Conservation (phyloP, 2,888 invertebrate genomes). For the Bruchidius siliquastri region DNA sequence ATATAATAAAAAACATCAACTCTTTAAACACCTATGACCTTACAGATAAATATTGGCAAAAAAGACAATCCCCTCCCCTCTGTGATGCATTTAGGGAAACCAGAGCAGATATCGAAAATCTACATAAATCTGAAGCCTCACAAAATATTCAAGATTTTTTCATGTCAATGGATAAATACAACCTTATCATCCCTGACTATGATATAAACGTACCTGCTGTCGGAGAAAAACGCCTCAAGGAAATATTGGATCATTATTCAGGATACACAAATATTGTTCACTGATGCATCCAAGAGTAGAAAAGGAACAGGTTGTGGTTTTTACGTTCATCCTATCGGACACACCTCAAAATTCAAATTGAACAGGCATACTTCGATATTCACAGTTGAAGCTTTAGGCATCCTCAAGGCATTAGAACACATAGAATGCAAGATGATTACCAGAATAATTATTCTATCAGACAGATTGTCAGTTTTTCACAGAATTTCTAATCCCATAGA, state of each 20-base stretch:
- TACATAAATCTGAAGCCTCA: background rate
- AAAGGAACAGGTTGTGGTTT: background rate
- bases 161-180: background rate
- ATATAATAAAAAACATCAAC: background rate
- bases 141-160: background rate
- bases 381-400: background rate
- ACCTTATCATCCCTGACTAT: background rate
- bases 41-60: background rate
- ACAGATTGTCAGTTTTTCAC: background rate
- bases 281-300: background rate
- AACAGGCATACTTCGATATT: background rate
- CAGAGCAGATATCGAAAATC: background rate
- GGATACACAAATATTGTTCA: background rate
- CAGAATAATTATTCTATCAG: background rate
- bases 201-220: background rate
- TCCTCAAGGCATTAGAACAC: background rate
- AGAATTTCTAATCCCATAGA: background rate
- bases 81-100: background rate
- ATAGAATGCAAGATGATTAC: background rate
- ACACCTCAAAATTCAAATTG: background rate
- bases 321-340: background rate
- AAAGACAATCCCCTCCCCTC: background rate
- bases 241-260: background rate
- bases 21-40: background rate
- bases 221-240: background rate